These are phyloP conservation scores for Chloroceryle amazona DNA, from an alignment of 2,797 vertebrate genomes.

Conservation along the genomic window DNA sequence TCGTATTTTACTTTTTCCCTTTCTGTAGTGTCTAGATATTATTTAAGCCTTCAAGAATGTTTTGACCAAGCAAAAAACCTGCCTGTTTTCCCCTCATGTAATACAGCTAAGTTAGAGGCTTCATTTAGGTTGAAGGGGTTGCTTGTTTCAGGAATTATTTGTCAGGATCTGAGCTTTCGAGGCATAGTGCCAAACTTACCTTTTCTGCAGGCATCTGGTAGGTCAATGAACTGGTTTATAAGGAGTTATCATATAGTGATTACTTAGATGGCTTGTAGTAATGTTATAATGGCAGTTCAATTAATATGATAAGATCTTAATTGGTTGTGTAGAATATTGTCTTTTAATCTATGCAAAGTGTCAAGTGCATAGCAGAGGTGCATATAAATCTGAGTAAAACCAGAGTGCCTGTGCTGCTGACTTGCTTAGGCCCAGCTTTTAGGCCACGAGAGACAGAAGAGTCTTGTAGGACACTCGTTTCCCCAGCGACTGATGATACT, in stretches of 20 bases:
- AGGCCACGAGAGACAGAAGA: background rate
- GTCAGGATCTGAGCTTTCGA: conserved; percentile 10
- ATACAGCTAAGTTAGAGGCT: background rate
- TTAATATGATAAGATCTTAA: conserved; percentile 79
- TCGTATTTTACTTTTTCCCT: background rate
- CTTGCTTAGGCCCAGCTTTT: background rate
- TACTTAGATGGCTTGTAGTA: conserved; percentile 67
- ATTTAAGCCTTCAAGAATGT: background rate
- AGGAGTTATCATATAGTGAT: conserved; percentile 68
- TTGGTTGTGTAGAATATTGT: conserved; percentile 74
- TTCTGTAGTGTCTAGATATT: background rate
- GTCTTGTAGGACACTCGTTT: background rate
- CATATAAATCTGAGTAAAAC: conserved; percentile 55
- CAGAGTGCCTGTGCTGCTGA: background rate
- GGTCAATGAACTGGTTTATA: conserved; percentile 33
- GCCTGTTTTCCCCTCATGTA: background rate
- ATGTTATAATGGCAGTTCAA: conserved; percentile 74
- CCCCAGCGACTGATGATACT: background rate
- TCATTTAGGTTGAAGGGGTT: background rate
- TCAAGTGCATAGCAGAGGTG: conserved; percentile 43
- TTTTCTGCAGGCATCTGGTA: conserved; percentile 44
- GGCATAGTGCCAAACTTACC: conserved; percentile 18
- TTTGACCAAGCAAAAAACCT: background rate
- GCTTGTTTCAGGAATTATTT: background rate
- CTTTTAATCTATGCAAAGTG: conserved; percentile 67